Conservation (phyloP, 92 coral and sea anemone genomes). For the Palythoa caribaeorum region DNA sequence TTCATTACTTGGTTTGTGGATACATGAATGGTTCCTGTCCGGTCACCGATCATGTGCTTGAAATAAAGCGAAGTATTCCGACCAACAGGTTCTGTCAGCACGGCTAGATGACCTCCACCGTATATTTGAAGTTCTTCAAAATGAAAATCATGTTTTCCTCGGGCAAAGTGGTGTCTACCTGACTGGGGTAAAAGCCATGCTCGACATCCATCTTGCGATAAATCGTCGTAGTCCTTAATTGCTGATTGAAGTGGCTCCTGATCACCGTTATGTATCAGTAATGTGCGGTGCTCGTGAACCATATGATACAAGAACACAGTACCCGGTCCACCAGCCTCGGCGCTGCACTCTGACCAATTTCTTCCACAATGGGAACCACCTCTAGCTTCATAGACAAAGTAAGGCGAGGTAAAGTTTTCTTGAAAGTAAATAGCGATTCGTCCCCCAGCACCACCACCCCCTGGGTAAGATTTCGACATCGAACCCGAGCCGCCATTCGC, state of each 20-base stretch:
- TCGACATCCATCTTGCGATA: conserved; percentile 72
- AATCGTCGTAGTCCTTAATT: conserved; percentile 62
- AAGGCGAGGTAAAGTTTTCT: conserved; percentile 69
- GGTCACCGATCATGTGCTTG: conserved; percentile 77
- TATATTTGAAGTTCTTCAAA: conserved; percentile 85
- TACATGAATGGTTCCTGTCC: conserved; percentile 71
- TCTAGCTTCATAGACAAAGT: conserved; percentile 76
- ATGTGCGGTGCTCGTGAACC: conserved; percentile 76
- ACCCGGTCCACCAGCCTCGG: conserved; percentile 86
- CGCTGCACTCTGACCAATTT: conserved; percentile 48
- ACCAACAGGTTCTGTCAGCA: conserved; percentile 70
- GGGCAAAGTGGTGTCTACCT: conserved; percentile 73
- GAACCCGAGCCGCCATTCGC: conserved; percentile 77
- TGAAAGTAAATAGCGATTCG: conserved; percentile 77
- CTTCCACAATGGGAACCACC: conserved; percentile 68
- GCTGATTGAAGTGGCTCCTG: conserved; percentile 77
- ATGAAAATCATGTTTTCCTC: conserved; percentile 63
- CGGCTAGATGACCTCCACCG: conserved; percentile 79
- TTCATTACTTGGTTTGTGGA: conserved; percentile 78
- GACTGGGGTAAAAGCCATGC: conserved; percentile 84
- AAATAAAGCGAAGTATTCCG: conserved; percentile 63
- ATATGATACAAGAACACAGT: conserved; percentile 79
- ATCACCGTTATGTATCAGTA: conserved; percentile 69
- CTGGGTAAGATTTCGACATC: conserved; percentile 42
- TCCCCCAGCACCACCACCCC: conserved; percentile 85